Evolutionary conservation across 2,888 invertebrate species (phyloP), one percentile per base, ranked within the genome.

Genomic region (Acronicta leporina): DNA sequence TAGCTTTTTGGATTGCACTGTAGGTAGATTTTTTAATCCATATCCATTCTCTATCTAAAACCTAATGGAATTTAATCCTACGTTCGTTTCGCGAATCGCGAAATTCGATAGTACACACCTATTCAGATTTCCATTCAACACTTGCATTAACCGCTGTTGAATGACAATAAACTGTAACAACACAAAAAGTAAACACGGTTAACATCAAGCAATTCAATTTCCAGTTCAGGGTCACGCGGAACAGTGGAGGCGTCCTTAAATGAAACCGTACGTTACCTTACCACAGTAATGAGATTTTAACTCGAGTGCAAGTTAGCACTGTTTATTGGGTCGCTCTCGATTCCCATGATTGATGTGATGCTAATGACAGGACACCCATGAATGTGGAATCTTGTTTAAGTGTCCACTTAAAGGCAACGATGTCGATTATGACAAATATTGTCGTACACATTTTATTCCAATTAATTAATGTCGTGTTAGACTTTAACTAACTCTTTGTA

Each of bases 201-300:
- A 56, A 46, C 49, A 14, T 20, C 30, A 56, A 60, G 42, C 50
- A 45, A 14, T 52, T 54, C 53, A 62, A 56, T 68, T 68, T 16
- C 14, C 50, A 54, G 74, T 69, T 72, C 77, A 76, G 66, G 76
- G 77, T 74, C 69, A 74, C 7, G 16, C 49, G 55, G 55, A 66
- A 51, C 58, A 58, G 58, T 53, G 60, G n/a, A 53, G 60, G n/a
- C 47, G 71, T 74, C 77, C 75, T 77, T 62, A 62, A 77, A 77
- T 68, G 77, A 75, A 77, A 73, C 73, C 70, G 63, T 75, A 76
- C 63, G 65, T 75, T 71, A 70, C 68, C 60, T 73, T 67, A 68
- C 54, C 49, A 45, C 64, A 53, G 53, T 77, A 77, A 77, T 77
- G 77, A 77, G 77, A 77, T 75, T 75, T 77, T 77, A 77, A 77